phyloP scores from a whole-genome alignment of 1,140 invertebrate species.

The Nautilus pompilius region DNA sequence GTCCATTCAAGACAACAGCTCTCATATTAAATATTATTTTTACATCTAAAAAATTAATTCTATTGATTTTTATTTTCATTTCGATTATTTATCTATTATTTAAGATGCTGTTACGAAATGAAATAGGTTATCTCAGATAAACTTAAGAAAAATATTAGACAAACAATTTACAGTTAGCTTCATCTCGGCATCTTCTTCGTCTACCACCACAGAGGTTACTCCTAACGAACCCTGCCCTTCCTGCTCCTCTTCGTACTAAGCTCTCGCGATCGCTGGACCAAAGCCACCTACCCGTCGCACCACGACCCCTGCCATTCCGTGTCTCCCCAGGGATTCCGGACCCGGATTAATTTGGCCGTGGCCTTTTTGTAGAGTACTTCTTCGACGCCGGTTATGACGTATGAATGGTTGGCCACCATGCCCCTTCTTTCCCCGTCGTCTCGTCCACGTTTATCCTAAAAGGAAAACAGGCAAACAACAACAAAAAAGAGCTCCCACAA shows the following conservation, averaged over 20 bases:
- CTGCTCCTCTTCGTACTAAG: neutral
- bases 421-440: slow-evolving; percentile 24
- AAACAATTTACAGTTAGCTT: neutral
- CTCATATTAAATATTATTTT: too few species aligned
- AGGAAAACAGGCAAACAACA: slow-evolving; percentile 3
- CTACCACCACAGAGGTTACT: neutral
- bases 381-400: slow-evolving; percentile 40
- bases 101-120: too few species aligned
- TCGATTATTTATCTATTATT: too few species aligned
- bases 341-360: slow-evolving; percentile 36
- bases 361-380: slow-evolving; percentile 29
- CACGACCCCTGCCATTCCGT: slow-evolving; percentile 44
- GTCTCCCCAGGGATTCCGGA: slow-evolving; percentile 44
- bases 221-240: neutral
- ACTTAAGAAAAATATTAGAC: too few species aligned
- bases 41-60: too few species aligned
- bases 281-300: slow-evolving; percentile 32
- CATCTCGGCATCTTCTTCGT: neutral
- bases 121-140: too few species aligned
- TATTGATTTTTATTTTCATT: too few species aligned
- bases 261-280: neutral
- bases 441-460: slow-evolving; percentile 28
- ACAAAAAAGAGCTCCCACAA: neutral
- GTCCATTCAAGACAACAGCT: too few species aligned
- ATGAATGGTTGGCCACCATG: slow-evolving; percentile 42